Conservation (phyloP, 1,140 invertebrate genomes). For the Mylabris phalerata region DNA sequence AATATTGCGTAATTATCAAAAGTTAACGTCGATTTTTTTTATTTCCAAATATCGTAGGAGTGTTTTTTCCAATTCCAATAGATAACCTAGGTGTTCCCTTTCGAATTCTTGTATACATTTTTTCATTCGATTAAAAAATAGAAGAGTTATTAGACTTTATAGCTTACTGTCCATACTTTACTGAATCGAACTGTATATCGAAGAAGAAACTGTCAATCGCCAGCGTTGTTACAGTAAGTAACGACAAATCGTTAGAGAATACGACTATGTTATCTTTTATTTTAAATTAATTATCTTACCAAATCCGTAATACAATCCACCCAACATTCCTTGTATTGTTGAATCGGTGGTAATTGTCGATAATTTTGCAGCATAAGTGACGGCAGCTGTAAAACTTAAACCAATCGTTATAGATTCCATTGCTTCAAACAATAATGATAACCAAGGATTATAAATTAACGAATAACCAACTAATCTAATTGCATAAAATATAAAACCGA, state of each 20-base stretch:
- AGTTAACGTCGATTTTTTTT: too few relatives aligned
- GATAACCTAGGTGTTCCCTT: too few relatives aligned
- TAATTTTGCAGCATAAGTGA: slow-evolving; percentile 72
- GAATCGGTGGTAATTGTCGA: slow-evolving; percentile 74
- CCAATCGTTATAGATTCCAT: slow-evolving; percentile 79
- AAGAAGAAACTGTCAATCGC: too few relatives aligned
- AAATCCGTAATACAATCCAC: slow-evolving; percentile 74
- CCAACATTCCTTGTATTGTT: slow-evolving; percentile 74
- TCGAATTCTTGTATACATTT: too few relatives aligned
- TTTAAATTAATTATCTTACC: slow-evolving; percentile 44
- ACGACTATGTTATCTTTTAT: not conserved
- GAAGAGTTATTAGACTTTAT: too few relatives aligned
- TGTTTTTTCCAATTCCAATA: too few relatives aligned
- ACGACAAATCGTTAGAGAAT: not conserved
- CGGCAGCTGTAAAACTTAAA: slow-evolving; percentile 72
- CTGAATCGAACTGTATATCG: too few relatives aligned
- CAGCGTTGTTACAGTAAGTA: too few relatives aligned
- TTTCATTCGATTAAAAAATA: too few relatives aligned
- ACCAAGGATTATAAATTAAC: slow-evolving; percentile 72
- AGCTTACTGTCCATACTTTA: too few relatives aligned
- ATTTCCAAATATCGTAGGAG: too few relatives aligned
- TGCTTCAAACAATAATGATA: slow-evolving; percentile 73
- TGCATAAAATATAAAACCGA: slow-evolving; percentile 71
- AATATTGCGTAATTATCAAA: too few relatives aligned
- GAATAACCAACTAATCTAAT: slow-evolving; percentile 73